phyloP scores from a whole-genome alignment of 2,113 vertebrate genomes.

The Brachionichthys hirsutus region DNA sequence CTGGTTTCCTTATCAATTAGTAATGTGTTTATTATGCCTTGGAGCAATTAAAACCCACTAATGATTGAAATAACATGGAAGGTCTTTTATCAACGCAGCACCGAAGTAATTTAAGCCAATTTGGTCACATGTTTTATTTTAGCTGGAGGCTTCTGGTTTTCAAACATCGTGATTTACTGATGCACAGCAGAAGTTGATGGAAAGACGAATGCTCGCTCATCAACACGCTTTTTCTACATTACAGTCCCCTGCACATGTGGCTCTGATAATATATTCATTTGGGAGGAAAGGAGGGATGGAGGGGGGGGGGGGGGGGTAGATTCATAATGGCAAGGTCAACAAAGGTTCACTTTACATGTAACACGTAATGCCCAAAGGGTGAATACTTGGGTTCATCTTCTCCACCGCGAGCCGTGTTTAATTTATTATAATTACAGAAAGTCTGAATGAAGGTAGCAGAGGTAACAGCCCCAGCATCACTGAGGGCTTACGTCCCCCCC shows the following conservation, averaged over 20 bases:
- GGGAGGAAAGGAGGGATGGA: constrained; percentile 1
- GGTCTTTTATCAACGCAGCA: constrained; percentile 68
- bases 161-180: constrained; percentile 54
- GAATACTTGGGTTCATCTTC: constrained; percentile 77
- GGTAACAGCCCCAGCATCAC: constrained; percentile 89
- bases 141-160: constrained; percentile 39
- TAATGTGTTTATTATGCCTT: constrained; percentile 76
- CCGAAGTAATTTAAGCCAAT: constrained; percentile 71
- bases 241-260: constrained; percentile 16
- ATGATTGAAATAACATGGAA: constrained; percentile 74
- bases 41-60: constrained; percentile 73
- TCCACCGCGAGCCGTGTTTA: constrained; percentile 78
- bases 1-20: constrained; percentile 74
- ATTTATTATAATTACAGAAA: constrained; percentile 89
- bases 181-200: constrained; percentile 16
- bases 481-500: constrained; percentile 86
- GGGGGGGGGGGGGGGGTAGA: constrained; percentile 20
- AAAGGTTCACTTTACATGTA: constrained; percentile 59
- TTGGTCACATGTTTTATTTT: constrained; percentile 67
- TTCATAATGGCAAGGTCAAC: constrained; percentile 53
- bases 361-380: constrained; percentile 65
- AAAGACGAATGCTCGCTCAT: constrained; percentile 50
- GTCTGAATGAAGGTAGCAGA: constrained; percentile 83
- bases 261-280: constrained; percentile 49
- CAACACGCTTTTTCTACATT: constrained; percentile 47